Evolutionary conservation across 2,113 vertebrate genomes (phyloP).

Genomic region (Dromiciops gliroides): DNA sequence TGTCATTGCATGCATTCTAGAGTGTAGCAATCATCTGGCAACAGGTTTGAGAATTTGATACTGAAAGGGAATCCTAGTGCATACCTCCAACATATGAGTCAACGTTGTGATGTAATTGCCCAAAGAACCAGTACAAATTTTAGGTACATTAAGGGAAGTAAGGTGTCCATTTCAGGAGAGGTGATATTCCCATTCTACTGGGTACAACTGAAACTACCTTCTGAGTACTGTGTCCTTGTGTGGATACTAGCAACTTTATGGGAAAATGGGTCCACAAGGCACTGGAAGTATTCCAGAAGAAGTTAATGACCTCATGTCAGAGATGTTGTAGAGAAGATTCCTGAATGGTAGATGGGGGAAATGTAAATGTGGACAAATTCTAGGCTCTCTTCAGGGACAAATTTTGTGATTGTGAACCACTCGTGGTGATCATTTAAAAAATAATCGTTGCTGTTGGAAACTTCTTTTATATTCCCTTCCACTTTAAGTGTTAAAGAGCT

Average conservation of each 20-base stretch:
- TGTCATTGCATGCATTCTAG: not conserved
- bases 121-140: not conserved
- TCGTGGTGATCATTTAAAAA: not conserved
- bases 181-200: not conserved
- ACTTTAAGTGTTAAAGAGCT: not conserved
- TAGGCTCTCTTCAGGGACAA: not conserved
- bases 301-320: not conserved
- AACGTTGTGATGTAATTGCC: not conserved
- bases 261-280: not conserved
- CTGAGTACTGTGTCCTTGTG: not conserved
- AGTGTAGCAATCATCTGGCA: not conserved
- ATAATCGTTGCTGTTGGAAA: not conserved
- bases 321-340: not conserved
- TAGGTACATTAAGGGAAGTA: not conserved
- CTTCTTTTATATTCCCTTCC: not conserved
- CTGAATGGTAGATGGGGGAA: not conserved
- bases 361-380: not conserved
- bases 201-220: not conserved
- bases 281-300: not conserved
- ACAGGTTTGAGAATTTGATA: not conserved
- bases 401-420: not conserved
- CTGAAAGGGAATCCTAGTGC: not conserved
- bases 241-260: not conserved
- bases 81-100: constrained; percentile 22
- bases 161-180: not conserved